These are phyloP conservation scores for Beroe forskalii DNA, from an alignment of 37 sponge, comb jelly and placozoan genomes.

Conservation along the genomic window DNA sequence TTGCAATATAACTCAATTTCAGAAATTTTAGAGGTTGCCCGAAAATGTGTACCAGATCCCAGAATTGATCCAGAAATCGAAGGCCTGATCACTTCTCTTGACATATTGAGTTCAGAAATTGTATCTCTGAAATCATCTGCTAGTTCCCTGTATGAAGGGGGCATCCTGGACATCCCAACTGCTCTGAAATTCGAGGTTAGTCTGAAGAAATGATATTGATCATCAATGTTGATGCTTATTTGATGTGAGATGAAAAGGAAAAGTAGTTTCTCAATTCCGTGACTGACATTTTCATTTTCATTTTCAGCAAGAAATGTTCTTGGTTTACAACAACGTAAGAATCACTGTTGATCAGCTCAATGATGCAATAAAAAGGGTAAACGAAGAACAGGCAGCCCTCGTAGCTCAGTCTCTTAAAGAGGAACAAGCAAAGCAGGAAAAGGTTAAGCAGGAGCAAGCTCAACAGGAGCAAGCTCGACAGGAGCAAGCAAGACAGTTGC, in stretches of 20 bases:
- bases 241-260: no score
- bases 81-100: neutral
- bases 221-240: no score
- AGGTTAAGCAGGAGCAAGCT: neutral
- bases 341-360: slow-evolving; percentile 20
- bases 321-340: neutral
- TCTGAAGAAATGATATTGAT: neutral
- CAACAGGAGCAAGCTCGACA: neutral
- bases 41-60: slow-evolving; percentile 41
- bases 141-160: neutral
- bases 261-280: no score
- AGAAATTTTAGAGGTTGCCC: slow-evolving; percentile 28
- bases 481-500: neutral
- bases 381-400: slow-evolving; percentile 32
- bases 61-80: slow-evolving; percentile 25
- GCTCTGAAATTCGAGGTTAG: neutral
- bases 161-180: neutral
- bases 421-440: slow-evolving; percentile 13
- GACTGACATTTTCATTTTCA: no score
- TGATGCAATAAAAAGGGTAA: neutral
- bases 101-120: neutral
- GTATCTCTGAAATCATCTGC: neutral
- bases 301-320: slow-evolving; percentile 3
- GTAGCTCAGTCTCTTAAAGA: neutral
- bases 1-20: no score